Conservation (phyloP, 2,888 invertebrate genomes). For the Xylophagus ater region DNA sequence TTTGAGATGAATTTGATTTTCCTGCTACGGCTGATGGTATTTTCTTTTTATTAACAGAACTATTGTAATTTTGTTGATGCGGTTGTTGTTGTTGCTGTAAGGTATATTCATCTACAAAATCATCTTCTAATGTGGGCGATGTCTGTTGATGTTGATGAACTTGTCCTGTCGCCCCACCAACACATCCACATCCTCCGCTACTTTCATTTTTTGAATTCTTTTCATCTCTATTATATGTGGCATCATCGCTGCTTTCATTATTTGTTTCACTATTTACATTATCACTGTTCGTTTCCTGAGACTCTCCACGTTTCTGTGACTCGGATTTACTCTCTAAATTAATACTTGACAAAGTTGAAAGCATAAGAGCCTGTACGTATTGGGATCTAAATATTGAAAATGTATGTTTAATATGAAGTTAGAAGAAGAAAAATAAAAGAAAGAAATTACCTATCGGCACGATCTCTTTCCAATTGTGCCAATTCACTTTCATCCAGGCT, state of each 20-base stretch:
- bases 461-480: slow-evolving; percentile 44
- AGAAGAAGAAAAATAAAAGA: background rate
- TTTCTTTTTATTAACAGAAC: slow-evolving; percentile 16
- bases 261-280: too few species aligned
- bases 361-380: slow-evolving; percentile 52
- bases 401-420: background rate
- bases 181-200: too few species aligned
- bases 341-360: slow-evolving; percentile 42
- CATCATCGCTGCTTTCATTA: too few species aligned
- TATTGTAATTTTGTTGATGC: too few species aligned
- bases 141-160: too few species aligned
- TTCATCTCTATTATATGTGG: too few species aligned
- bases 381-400: slow-evolving; percentile 23
- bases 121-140: too few species aligned
- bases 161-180: too few species aligned
- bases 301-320: background rate
- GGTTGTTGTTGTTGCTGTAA: too few species aligned
- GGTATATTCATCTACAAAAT: slow-evolving; percentile 20
- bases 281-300: too few species aligned
- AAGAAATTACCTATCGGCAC: slow-evolving; percentile 43
- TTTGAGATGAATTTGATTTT: too few species aligned
- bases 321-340: slow-evolving; percentile 2
- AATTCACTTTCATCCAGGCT: slow-evolving; percentile 43
- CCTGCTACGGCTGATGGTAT: slow-evolving; percentile 21
- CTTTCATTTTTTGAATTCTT: too few species aligned